A percentile compares a stretch with the other conserved stretches of the same genome.
These are phyloP conservation scores for Mesochorus sp. DNA, from an alignment of 2,888 invertebrate species.

Conservation along the genomic window DNA sequence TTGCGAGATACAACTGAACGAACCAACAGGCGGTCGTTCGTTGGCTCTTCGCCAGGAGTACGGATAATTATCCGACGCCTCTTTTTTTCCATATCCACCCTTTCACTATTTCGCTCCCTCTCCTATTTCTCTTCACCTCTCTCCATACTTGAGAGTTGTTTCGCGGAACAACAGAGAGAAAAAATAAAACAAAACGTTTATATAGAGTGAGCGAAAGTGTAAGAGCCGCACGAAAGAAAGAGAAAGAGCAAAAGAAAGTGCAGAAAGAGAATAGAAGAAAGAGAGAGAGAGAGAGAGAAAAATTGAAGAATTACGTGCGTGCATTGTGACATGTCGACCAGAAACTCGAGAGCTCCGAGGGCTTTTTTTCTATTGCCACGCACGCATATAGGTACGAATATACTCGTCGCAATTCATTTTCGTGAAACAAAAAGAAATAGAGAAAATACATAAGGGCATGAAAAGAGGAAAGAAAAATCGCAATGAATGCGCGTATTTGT, in stretches of 20 bases:
- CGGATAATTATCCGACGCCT: constrained; percentile 52
- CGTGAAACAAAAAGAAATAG: constrained; percentile 8
- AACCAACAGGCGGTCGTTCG: constrained; percentile 57
- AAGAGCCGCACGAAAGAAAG: constrained; percentile 1
- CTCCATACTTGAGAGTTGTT: constrained; percentile 8
- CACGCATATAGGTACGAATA: constrained; percentile 1
- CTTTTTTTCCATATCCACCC: neutral
- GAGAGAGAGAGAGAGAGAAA: constrained; percentile 7
- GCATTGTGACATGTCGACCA: constrained; percentile 44
- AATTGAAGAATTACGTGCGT: constrained; percentile 31
- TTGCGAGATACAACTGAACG: constrained; percentile 26
- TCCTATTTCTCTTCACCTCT: neutral
- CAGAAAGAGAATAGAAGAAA: neutral
- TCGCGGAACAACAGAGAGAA: constrained; percentile 25
- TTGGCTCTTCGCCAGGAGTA: constrained; percentile 50
- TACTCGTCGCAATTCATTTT: constrained; percentile 19
- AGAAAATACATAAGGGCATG: neutral
- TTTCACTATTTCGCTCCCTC: neutral
- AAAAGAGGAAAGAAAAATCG: neutral
- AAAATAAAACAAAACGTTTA: constrained; percentile 29
- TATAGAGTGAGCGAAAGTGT: constrained; percentile 17
- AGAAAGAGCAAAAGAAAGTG: too few species aligned
- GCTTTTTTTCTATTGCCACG: constrained; percentile 41
- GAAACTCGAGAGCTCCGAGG: constrained; percentile 52
- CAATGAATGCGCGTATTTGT: neutral